Evolutionary conservation across 1,140 invertebrate genomes (phyloP).

Genomic region (Dreissena rostriformis): DNA sequence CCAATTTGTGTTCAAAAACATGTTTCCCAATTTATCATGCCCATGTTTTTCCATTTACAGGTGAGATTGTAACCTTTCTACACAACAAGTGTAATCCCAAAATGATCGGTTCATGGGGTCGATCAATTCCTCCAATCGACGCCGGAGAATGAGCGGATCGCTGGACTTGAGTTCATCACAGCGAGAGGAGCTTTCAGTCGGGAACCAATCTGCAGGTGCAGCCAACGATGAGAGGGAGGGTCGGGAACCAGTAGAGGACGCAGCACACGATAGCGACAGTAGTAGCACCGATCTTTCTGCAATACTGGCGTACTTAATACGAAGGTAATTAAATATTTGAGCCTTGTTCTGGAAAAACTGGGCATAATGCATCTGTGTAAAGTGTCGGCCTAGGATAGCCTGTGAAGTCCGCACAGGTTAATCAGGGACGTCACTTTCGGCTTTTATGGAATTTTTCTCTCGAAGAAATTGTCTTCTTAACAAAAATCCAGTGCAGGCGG

Average conservation of each 20-base stretch:
- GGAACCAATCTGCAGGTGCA: not conserved
- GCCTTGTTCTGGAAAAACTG: not conserved
- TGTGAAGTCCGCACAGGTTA: not conserved
- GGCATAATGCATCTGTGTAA: not conserved
- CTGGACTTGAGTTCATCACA: slow-evolving; percentile 39
- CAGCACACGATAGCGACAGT: slow-evolving; percentile 40
- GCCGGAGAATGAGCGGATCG: slow-evolving; percentile 53
- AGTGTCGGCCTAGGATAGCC: not conserved
- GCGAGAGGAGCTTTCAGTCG: slow-evolving; percentile 35
- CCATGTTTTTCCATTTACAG: slow-evolving; percentile 14
- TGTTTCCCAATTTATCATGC: too few relatives aligned
- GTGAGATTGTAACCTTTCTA: not conserved
- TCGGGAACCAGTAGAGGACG: not conserved
- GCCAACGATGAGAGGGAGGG: slow-evolving; percentile 4
- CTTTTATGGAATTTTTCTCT: not conserved
- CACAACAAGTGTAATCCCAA: not conserved
- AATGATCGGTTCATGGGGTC: slow-evolving; percentile 60
- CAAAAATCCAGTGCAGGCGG: not conserved
- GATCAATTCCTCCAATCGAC: slow-evolving; percentile 58
- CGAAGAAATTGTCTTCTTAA: not conserved
- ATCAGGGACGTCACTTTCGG: not conserved
- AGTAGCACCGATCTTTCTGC: slow-evolving; percentile 67
- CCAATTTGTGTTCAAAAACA: too few relatives aligned
- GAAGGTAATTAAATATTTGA: slow-evolving; percentile 61
- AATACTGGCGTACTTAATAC: slow-evolving; percentile 71